Evolutionary conservation across 2,113 vertebrate species (phyloP), one percentile per base, ranked within the genome.

Genomic region (Myodes glareolus): DNA sequence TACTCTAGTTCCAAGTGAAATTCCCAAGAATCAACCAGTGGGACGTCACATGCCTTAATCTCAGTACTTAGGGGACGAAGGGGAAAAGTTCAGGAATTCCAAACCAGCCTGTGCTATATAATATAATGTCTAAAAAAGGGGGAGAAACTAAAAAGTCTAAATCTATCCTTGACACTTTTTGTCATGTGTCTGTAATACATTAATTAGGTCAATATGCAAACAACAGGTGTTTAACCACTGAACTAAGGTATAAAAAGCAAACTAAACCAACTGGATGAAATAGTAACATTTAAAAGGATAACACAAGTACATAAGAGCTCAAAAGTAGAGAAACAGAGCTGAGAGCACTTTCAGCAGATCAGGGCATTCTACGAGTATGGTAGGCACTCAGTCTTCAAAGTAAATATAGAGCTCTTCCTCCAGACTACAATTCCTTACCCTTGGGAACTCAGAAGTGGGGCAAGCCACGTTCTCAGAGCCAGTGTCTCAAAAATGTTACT

Each of bases 81-180:
- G 19, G 2, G 13, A n/a, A 47, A 68, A 23, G 45, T 25, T 87
- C 31, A 36, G 65, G 21, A 72, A 52, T 52, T 70, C 65, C 73
- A 88, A 70, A 36, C 17, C 65, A 87, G 19, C 13, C 47, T 68
- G 7, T 6, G 31, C 31, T 86, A 68, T 12, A 12, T 45, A 65
- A 85, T 29, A 87, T 6, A 31, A 31, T 88, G 63, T 70, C 45
- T 88, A 50, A 42, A 52, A 36, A 36, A 50, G 27, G 6, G 21
- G 4, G 33, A 21, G 17, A 47, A 47, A 13, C 29, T 19, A 12
- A 42, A 11, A 61, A 65, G 16, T n/a, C 33, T 88, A 68, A 93
- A 78, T 91, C 72, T 96, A 47, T 47, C 47, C 88, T 92, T 92
- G 27, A 86, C 45, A 94, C 47, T 58, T 93, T 90, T 47, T 95